These are phyloP conservation scores for Metellina segmentata DNA, from an alignment of 2,888 invertebrate species.

Conservation along the genomic window DNA sequence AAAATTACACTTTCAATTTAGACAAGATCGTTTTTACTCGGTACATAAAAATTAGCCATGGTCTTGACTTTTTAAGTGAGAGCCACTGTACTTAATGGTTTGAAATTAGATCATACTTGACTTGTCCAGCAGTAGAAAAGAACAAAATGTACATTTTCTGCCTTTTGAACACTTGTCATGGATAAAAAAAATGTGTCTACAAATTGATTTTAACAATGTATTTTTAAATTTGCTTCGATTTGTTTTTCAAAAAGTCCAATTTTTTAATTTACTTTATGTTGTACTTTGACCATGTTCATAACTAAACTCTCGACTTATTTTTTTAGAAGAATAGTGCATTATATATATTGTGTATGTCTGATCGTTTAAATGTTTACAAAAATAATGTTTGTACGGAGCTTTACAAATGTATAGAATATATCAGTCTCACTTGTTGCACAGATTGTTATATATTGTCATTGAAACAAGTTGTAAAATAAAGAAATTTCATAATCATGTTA, in stretches of 20 bases:
- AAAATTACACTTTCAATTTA: too few species aligned
- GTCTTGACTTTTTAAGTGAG: too few species aligned
- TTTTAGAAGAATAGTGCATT: conserved; percentile 21
- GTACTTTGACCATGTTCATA: not conserved
- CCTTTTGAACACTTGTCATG: too few species aligned
- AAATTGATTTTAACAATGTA: too few species aligned
- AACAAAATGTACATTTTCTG: too few species aligned
- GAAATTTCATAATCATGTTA: too few species aligned
- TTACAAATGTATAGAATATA: conserved; percentile 24
- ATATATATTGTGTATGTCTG: not conserved
- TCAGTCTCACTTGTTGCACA: conserved; percentile 7
- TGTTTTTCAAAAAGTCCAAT: not conserved
- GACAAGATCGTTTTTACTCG: too few species aligned
- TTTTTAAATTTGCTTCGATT: not conserved
- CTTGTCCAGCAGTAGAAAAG: too few species aligned
- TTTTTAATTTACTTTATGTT: not conserved
- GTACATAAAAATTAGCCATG: too few species aligned
- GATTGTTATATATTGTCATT: conserved; percentile 28
- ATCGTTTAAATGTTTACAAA: conserved; percentile 30
- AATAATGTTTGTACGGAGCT: conserved; percentile 15
- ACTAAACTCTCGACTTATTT: conserved; percentile 27
- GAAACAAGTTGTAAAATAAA: not conserved
- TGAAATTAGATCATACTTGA: too few species aligned
- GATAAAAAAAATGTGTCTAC: too few species aligned
- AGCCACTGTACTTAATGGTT: too few species aligned